Evolutionary conservation across 2,888 invertebrate genomes (phyloP).

Genomic region (Lumbricus terrestris): DNA sequence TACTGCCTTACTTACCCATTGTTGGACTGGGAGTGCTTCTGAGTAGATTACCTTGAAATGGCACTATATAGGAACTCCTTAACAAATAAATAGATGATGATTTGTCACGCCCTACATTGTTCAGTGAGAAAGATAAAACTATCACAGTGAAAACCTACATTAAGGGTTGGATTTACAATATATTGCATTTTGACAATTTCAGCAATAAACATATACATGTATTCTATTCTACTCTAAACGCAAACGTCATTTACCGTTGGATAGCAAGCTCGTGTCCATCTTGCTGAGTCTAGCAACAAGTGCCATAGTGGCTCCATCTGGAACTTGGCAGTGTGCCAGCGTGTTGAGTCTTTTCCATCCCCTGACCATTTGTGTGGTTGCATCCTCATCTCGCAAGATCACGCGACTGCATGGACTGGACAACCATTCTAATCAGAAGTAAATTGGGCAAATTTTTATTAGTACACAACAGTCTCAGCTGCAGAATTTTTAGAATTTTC

Average conservation of each 20-base stretch:
- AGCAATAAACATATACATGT: too few relatives aligned
- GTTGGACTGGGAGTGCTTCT: too few relatives aligned
- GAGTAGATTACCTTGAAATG: too few relatives aligned
- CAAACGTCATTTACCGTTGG: not conserved
- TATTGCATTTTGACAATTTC: too few relatives aligned
- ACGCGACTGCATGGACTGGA: conserved; percentile 70
- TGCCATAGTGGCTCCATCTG: conserved; percentile 89
- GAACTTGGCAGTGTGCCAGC: conserved; percentile 63
- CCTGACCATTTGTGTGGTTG: conserved; percentile 84
- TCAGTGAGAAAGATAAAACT: too few relatives aligned
- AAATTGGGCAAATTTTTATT: not conserved
- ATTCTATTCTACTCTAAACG: too few relatives aligned
- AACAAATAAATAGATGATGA: too few relatives aligned
- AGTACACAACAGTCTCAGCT: not conserved
- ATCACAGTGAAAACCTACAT: too few relatives aligned
- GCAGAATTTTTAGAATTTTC: not conserved
- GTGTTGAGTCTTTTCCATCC: conserved; percentile 93
- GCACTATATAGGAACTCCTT: too few relatives aligned
- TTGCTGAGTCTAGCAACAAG: conserved; percentile 59
- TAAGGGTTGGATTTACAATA: too few relatives aligned
- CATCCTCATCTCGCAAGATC: conserved; percentile 94
- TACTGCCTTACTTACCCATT: too few relatives aligned
- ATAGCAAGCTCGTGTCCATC: not conserved
- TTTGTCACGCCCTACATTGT: too few relatives aligned
- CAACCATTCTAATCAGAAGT: conserved; percentile 52